Evolutionary conservation across 2,113 vertebrate genomes (phyloP).

Genomic region (Malurus cyaneus): DNA sequence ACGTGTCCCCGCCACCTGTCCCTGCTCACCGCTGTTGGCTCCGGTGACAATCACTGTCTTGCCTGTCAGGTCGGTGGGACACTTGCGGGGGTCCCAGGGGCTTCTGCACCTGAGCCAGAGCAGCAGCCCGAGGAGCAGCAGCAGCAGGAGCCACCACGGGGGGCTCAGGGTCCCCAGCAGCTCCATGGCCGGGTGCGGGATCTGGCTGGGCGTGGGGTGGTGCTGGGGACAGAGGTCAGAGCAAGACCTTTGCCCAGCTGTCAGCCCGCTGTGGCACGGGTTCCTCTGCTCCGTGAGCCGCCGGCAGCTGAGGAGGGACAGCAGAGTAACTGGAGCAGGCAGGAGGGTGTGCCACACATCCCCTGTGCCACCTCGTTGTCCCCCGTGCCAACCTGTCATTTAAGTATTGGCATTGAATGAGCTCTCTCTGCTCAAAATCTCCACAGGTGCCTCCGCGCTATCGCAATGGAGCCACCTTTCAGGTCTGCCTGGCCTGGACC

Average conservation of each 20-base stretch:
- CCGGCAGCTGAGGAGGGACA: background rate
- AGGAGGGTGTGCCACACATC: fast-evolving
- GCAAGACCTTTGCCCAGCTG: background rate
- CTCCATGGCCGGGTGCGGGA: background rate
- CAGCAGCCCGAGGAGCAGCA: slow-evolving; percentile 57
- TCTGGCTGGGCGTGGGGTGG: fast-evolving
- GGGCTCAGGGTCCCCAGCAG: background rate
- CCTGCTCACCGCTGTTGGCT: slow-evolving; percentile 81
- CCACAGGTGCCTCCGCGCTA: fast-evolving
- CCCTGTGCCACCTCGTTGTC: background rate
- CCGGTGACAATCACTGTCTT: slow-evolving; percentile 87
- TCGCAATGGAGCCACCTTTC: fast-evolving
- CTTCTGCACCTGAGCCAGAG: slow-evolving; percentile 40
- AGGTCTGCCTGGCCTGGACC: too few species aligned
- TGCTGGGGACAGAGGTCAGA: background rate
- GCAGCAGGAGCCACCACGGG: slow-evolving; percentile 64
- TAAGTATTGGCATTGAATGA: fast-evolving
- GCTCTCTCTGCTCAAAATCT: too few species aligned
- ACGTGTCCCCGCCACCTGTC: fast-evolving
- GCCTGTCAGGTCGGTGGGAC: slow-evolving; percentile 73
- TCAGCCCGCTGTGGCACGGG: fast-evolving
- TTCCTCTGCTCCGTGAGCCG: too few species aligned
- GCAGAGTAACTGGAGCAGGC: background rate
- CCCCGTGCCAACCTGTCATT: background rate
- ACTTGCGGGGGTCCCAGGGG: slow-evolving; percentile 73